Evolutionary conservation across 2,888 invertebrate genomes (phyloP).

Genomic region (Tenthredo amoena): DNA sequence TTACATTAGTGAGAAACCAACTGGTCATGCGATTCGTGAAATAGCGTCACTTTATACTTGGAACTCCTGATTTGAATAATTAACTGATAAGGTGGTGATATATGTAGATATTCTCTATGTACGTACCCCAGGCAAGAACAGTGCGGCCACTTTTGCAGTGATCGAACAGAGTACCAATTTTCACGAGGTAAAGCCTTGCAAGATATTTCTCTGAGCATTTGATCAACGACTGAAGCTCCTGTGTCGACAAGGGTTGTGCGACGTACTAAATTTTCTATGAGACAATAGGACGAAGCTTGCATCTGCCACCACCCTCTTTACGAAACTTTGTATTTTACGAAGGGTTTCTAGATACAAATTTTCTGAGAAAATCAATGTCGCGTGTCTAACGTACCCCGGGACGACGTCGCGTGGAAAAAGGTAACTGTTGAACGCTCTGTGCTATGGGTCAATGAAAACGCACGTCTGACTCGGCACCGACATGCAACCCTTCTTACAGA

Average conservation of each 20-base stretch:
- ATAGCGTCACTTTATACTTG: neutral
- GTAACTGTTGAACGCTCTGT: conserved; percentile 44
- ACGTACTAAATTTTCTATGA: neutral
- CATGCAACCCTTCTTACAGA: conserved; percentile 30
- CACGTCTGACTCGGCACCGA: conserved; percentile 8
- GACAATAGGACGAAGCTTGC: conserved; percentile 2
- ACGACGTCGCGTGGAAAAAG: conserved; percentile 46
- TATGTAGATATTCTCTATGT: neutral
- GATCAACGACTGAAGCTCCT: neutral
- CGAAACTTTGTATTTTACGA: conserved; percentile 35
- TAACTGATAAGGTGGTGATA: conserved; percentile 15
- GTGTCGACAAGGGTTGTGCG: neutral
- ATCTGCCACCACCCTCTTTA: conserved; percentile 15
- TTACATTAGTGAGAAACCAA: neutral
- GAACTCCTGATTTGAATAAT: conserved; percentile 24
- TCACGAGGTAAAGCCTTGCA: conserved; percentile 20
- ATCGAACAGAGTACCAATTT: conserved; percentile 35
- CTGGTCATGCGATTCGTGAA: conserved; percentile 16
- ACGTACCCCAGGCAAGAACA: conserved; percentile 45
- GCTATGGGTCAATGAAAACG: conserved; percentile 50
- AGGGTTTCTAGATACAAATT: conserved; percentile 15
- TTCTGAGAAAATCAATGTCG: conserved; percentile 46
- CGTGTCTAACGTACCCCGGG: conserved; percentile 21
- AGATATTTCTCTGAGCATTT: conserved; percentile 31
- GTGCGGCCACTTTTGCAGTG: conserved; percentile 42